Percentiles rank a stretch among this genome's conserved stretches.
Conservation (phyloP, 1,140 invertebrate genomes). For the Arctopsyche grandis region DNA sequence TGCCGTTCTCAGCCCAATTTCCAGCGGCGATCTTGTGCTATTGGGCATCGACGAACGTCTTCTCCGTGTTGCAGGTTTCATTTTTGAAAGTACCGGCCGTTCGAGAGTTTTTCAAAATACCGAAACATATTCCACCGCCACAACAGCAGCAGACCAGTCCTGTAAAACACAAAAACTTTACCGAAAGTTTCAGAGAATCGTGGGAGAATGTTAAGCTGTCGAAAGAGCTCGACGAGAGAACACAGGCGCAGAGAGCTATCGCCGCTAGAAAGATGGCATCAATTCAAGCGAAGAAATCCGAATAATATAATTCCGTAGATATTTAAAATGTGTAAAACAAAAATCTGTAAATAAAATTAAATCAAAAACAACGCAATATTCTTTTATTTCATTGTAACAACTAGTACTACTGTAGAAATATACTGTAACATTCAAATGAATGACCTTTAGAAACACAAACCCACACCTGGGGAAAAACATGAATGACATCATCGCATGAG, state of each 20-base stretch:
- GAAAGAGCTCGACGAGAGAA: conserved; percentile 79
- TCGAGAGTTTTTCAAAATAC: conserved; percentile 83
- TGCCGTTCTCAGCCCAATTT: conserved; percentile 90
- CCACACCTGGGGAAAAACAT: too few species aligned
- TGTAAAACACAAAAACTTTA: conserved; percentile 74
- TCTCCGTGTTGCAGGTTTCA: conserved; percentile 85
- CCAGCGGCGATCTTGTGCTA: conserved; percentile 90
- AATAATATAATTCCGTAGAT: background rate
- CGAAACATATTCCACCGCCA: conserved; percentile 68
- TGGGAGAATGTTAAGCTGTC: conserved; percentile 87
- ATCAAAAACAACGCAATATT: too few species aligned
- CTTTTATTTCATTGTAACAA: too few species aligned
- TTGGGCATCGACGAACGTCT: conserved; percentile 90
- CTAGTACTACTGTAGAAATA: too few species aligned
- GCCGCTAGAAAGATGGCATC: background rate
- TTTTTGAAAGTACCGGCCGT: conserved; percentile 81
- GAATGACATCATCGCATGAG: too few species aligned
- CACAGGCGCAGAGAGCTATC: conserved; percentile 79
- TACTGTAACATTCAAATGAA: too few species aligned
- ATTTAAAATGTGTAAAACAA: too few species aligned
- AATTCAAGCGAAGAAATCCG: conserved; percentile 1
- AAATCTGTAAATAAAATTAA: too few species aligned
- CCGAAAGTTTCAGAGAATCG: conserved; percentile 82
- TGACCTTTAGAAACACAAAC: too few species aligned
- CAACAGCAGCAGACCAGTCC: conserved; percentile 77